Conservation (phyloP, 2,888 invertebrate species). For the Siphlonurus alternatus region DNA sequence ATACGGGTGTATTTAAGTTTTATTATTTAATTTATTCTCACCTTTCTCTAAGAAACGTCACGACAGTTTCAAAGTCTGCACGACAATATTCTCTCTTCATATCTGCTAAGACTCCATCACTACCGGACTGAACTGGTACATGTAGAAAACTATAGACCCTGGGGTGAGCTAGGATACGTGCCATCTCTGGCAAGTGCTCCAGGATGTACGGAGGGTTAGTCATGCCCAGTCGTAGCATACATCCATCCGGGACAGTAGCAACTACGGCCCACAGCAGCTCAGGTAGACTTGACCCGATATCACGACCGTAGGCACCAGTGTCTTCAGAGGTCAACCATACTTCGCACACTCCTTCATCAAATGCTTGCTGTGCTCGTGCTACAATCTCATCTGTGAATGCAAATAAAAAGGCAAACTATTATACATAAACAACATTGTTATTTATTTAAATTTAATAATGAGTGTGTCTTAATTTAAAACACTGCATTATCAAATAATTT, state of each 20-base stretch:
- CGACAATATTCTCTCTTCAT: slow-evolving; percentile 92
- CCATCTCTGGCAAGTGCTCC: slow-evolving; percentile 81
- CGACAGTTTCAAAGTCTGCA: slow-evolving; percentile 79
- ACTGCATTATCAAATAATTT: too few species aligned
- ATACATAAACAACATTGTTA: too few species aligned
- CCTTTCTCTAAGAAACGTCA: slow-evolving; percentile 60
- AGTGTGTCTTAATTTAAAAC: too few species aligned
- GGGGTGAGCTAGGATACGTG: slow-evolving; percentile 70
- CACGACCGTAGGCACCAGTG: slow-evolving; percentile 92
- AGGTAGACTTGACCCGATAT: slow-evolving; percentile 78
- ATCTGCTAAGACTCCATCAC: slow-evolving; percentile 79
- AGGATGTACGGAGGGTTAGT: slow-evolving; percentile 97
- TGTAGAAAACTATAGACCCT: slow-evolving; percentile 91
- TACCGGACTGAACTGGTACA: slow-evolving; percentile 96
- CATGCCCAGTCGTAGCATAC: slow-evolving; percentile 83
- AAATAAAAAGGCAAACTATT: slow-evolving; percentile 3
- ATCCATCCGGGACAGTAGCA: slow-evolving; percentile 52
- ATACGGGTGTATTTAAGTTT: too few species aligned
- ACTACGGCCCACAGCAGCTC: slow-evolving; percentile 74
- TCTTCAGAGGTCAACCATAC: slow-evolving; percentile 98
- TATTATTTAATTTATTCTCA: too few species aligned
- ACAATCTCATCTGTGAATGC: slow-evolving; percentile 55
- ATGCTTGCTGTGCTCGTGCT: slow-evolving; percentile 69
- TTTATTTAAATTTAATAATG: too few species aligned
- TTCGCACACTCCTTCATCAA: slow-evolving; percentile 83